These are phyloP conservation scores for Trachythela sp. DNA, from an alignment of 64 coral and sea anemone genomes.

Conservation along the genomic window DNA sequence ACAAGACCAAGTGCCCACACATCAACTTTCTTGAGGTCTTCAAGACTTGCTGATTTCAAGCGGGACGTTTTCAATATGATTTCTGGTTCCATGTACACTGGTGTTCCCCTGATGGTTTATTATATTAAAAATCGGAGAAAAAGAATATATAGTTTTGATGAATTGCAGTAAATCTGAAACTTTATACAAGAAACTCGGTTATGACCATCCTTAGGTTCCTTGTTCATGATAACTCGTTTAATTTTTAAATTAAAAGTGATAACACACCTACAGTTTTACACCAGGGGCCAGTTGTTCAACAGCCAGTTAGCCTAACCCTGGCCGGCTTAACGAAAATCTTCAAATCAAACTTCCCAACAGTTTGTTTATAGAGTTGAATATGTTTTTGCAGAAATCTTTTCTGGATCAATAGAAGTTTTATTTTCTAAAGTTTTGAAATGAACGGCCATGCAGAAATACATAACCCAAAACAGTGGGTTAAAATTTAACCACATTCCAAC, in stretches of 20 bases:
- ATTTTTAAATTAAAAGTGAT: background rate
- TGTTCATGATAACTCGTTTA: background rate
- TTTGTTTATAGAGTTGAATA: too few relatives aligned
- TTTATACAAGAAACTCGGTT: background rate
- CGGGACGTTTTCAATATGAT: background rate
- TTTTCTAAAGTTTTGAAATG: too few relatives aligned
- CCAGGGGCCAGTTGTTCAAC: background rate
- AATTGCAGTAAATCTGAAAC: background rate
- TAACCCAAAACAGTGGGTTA: too few relatives aligned
- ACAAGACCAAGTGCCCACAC: background rate
- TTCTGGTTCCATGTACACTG: background rate
- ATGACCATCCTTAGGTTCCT: background rate
- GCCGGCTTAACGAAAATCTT: background rate
- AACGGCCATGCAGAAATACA: too few relatives aligned
- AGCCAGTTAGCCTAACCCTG: background rate
- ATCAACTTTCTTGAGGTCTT: background rate
- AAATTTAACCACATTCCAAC: too few relatives aligned
- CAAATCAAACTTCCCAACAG: background rate
- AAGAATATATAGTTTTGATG: background rate
- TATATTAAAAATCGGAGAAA: background rate
- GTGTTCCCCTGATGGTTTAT: background rate
- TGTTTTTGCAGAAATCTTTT: too few relatives aligned
- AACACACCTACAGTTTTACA: background rate
- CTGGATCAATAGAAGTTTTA: too few relatives aligned
- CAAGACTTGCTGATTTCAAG: background rate